A percentile compares a stretch with the other conserved stretches of the same genome.
Evolutionary conservation across 2,888 invertebrate genomes (phyloP).

Genomic region (Apomyelois bistriatella): DNA sequence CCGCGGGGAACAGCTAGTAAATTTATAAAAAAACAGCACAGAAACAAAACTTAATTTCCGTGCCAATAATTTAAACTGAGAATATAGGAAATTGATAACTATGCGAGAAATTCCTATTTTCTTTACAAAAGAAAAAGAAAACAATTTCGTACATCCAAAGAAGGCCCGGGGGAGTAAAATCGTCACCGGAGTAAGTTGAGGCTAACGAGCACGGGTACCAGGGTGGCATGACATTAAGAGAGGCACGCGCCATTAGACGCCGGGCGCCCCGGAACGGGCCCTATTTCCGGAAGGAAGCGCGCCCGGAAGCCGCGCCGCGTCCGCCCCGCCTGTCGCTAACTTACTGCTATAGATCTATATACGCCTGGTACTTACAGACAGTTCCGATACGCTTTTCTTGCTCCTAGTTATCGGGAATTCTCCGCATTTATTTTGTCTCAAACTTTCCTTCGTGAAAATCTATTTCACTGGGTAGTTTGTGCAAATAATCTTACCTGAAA

Average conservation of each 20-base stretch:
- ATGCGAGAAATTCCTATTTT: background rate
- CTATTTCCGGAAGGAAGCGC: constrained; percentile 76
- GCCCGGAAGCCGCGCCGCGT: constrained; percentile 66
- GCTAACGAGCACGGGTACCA: constrained; percentile 59
- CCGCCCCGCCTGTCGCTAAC: constrained; percentile 52
- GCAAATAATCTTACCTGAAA: constrained; percentile 18
- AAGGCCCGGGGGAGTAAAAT: constrained; percentile 26
- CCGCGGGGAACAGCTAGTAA: no score
- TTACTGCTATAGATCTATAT: constrained; percentile 46
- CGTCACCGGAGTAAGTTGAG: constrained; percentile 35
- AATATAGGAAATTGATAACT: background rate
- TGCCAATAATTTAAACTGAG: no score
- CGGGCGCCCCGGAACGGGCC: constrained; percentile 63
- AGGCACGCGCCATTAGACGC: constrained; percentile 58
- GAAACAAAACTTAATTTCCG: no score
- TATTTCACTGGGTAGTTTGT: background rate
- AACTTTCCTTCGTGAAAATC: constrained; percentile 7
- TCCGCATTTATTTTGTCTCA: background rate
- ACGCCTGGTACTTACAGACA: constrained; percentile 45
- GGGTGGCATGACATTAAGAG: constrained; percentile 66
- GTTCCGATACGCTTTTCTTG: constrained; percentile 32
- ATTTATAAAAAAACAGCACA: no score
- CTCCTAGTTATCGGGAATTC: constrained; percentile 21
- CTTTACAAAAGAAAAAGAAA: constrained; percentile 19
- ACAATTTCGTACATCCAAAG: constrained; percentile 19